Conservation (phyloP, 2,113 vertebrate genomes). For the Varanus salvator region DNA sequence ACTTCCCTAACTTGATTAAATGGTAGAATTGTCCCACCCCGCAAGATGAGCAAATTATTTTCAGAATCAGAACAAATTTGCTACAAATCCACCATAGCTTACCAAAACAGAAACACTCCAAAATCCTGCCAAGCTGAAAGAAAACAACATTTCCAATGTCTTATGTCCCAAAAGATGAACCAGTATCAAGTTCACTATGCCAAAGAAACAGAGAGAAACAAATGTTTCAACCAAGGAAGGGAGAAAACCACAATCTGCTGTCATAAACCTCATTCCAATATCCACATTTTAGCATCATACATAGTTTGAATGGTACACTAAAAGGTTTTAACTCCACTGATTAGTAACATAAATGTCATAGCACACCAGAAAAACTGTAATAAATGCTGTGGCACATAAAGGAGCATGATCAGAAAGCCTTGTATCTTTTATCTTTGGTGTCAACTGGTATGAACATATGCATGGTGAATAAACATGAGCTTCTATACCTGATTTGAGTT, state of each 20-base stretch:
- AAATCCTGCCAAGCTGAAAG: too few relatives aligned
- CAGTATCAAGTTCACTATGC: not conserved
- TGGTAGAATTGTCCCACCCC: too few relatives aligned
- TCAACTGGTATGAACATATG: too few relatives aligned
- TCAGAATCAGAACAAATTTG: too few relatives aligned
- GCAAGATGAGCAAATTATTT: too few relatives aligned
- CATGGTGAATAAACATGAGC: too few relatives aligned
- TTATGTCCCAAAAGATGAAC: not conserved
- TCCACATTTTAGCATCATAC: not conserved
- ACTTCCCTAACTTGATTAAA: too few relatives aligned
- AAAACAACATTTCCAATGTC: too few relatives aligned
- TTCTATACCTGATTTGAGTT: not conserved
- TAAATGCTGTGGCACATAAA: not conserved
- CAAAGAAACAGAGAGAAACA: not conserved
- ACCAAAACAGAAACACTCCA: too few relatives aligned
- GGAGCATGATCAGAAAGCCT: not conserved
- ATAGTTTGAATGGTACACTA: not conserved
- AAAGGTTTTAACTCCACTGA: not conserved
- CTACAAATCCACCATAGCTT: too few relatives aligned
- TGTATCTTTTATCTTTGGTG: not conserved
- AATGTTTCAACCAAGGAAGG: not conserved
- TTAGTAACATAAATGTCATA: not conserved
- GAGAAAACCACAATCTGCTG: not conserved
- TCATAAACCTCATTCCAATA: not conserved
- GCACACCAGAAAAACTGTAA: not conserved